Percentiles rank a stretch among this genome's conserved stretches.
Evolutionary conservation across 2,888 invertebrate species (phyloP).

Genomic region (Chrysopilus asiliformis): DNA sequence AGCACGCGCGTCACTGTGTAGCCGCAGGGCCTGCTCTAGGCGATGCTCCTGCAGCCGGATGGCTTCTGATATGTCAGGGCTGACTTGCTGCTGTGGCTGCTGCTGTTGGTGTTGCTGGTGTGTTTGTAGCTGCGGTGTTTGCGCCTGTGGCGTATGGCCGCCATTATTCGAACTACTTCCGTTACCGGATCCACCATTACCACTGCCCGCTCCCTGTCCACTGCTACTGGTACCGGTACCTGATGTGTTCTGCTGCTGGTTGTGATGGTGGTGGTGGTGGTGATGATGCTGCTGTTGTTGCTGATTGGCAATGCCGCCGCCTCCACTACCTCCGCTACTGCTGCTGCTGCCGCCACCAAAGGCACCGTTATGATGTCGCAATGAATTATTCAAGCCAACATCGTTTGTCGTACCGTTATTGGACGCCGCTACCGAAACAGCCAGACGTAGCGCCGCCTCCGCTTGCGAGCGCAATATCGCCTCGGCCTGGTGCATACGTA

Average conservation of each 20-base stretch:
- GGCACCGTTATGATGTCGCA: constrained; percentile 13
- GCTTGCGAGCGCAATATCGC: constrained; percentile 72
- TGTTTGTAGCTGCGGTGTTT: constrained; percentile 8
- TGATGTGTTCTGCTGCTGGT: constrained; percentile 16
- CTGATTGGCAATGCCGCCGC: constrained; percentile 46
- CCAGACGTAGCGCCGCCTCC: constrained; percentile 68
- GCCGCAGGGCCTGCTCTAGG: constrained; percentile 66
- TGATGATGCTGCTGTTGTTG: constrained; percentile 52
- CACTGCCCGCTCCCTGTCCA: not conserved
- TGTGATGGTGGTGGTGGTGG: constrained; percentile 7
- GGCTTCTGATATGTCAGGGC: constrained; percentile 58
- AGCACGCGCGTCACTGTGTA: constrained; percentile 68
- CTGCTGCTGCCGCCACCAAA: constrained; percentile 3
- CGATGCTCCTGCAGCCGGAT: constrained; percentile 63
- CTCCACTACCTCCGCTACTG: not conserved
- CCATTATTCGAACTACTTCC: no score
- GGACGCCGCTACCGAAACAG: constrained; percentile 54
- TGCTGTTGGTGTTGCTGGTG: constrained; percentile 14
- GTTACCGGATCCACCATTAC: constrained; percentile 12
- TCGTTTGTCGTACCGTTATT: constrained; percentile 16
- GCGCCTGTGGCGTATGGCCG: constrained; percentile 8
- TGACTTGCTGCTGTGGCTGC: constrained; percentile 39
- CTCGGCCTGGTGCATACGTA: constrained; percentile 68
- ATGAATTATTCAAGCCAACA: constrained; percentile 12
- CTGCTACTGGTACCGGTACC: constrained; percentile 25